Conservation (phyloP, 2,797 vertebrate species). For the Toxotes lorentzi region DNA sequence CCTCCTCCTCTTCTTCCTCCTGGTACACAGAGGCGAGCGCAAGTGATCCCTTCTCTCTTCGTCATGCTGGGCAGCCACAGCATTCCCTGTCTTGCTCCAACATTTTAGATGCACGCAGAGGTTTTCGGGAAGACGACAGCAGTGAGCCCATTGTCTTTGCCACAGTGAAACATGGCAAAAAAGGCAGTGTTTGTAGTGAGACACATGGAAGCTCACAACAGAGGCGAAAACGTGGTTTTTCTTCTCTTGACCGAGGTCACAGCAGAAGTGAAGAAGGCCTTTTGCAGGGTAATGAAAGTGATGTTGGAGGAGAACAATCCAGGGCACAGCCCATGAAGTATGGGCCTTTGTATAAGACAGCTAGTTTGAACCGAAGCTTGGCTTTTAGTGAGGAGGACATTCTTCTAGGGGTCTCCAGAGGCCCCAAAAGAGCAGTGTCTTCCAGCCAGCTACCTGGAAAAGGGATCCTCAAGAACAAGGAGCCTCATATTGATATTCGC, state of each 20-base stretch:
- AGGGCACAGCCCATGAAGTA: slow-evolving; percentile 35
- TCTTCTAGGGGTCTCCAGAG: slow-evolving; percentile 65
- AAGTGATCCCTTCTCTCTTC: slow-evolving; percentile 73
- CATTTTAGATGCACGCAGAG: slow-evolving; percentile 73
- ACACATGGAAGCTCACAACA: slow-evolving; percentile 35
- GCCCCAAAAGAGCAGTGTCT: slow-evolving; percentile 79
- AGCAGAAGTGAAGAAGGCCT: slow-evolving; percentile 84
- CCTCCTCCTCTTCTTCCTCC: slow-evolving; percentile 78
- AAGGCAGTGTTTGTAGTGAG: slow-evolving; percentile 28
- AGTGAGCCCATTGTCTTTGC: slow-evolving; percentile 69
- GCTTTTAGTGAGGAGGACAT: slow-evolving; percentile 78
- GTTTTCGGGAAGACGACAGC: slow-evolving; percentile 65
- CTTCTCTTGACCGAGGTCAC: slow-evolving; percentile 75
- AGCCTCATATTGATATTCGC: slow-evolving; percentile 75
- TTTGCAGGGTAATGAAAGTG: slow-evolving; percentile 56
- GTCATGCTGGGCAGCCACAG: slow-evolving; percentile 66
- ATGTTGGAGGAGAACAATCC: slow-evolving; percentile 27
- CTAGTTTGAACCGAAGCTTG: slow-evolving; percentile 81
- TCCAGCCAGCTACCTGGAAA: slow-evolving; percentile 82
- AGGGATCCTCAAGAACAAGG: slow-evolving; percentile 87
- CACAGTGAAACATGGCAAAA: slow-evolving; percentile 60
- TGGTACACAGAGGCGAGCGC: slow-evolving; percentile 83
- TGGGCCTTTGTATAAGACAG: slow-evolving; percentile 79
- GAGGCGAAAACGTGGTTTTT: slow-evolving; percentile 36
- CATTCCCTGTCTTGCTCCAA: slow-evolving; percentile 88